Conservation (phyloP, 1,140 invertebrate species). For the Drosophila gunungcola region DNA sequence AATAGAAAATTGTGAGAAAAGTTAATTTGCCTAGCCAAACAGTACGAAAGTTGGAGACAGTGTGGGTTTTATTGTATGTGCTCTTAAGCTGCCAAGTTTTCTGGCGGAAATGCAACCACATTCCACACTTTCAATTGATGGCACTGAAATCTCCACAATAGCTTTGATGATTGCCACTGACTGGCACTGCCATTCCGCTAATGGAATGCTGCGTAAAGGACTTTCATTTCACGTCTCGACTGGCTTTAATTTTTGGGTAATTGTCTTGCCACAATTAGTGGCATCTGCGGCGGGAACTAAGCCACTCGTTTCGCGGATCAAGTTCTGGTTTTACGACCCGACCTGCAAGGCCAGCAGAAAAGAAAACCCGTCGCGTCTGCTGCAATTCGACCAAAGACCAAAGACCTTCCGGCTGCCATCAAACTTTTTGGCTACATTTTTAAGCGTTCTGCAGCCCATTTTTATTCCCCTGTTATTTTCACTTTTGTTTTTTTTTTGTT, state of each 20-base stretch:
- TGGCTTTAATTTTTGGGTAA: constrained; percentile 31
- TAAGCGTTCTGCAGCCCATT: constrained; percentile 42
- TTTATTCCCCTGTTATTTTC: constrained; percentile 25
- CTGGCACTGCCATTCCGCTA: constrained; percentile 33
- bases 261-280: constrained; percentile 50
- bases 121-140: constrained; percentile 49
- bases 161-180: constrained; percentile 31
- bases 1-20: constrained; percentile 53
- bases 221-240: background rate
- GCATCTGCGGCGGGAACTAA: constrained; percentile 48
- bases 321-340: constrained; percentile 44
- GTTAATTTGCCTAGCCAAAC: constrained; percentile 68
- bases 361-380: constrained; percentile 36
- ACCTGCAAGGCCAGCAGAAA: constrained; percentile 70
- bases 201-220: constrained; percentile 31
- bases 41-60: constrained; percentile 29
- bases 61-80: constrained; percentile 40
- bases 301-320: constrained; percentile 35
- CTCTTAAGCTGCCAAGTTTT: constrained; percentile 25
- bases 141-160: constrained; percentile 44
- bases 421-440: constrained; percentile 46
- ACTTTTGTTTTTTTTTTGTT: constrained; percentile 9
- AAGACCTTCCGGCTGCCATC: constrained; percentile 28
- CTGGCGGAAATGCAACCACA: constrained; percentile 53
- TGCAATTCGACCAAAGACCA: constrained; percentile 42